Base-by-base conservation (phyloP, 2,113 vertebrate genomes). In the Trichechus manatus region DNA sequence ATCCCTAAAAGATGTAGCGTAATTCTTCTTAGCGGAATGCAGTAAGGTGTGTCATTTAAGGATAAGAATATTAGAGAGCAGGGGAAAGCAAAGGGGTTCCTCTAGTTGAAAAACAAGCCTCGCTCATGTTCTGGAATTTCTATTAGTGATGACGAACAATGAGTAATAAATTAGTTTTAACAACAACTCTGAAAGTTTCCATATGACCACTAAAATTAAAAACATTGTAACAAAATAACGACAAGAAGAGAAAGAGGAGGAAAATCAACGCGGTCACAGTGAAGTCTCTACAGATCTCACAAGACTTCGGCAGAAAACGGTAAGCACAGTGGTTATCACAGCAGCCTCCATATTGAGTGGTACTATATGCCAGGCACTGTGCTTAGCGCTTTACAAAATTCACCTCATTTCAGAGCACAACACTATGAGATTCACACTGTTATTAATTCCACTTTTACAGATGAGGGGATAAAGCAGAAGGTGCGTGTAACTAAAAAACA, bases 151-250 rank as follows among this genome's bases (percentile, higher is more conserved):
- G 75, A 93, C 29, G 44, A 72, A 72, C 6, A 66, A 25, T 4
- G 3, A 63, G 50, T 23, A 70, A n/a, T 10, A 33, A 89, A 47
- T 56, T 64, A 17, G 6, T 50, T 90, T 80, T 78, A 29, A 66
- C 81, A 88, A 84, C 5, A 91, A 84, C 44, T 50, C 56, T 42
- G 19, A 92, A 86, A 75, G 39, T 68, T 85, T 90, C 87, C 70
- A 80, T 47, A 3, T 17, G 1, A 87, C 22, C 39, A 19, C 39
- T 61, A 77, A 17, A 64, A 44, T 61, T 87, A 19, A 79, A 70
- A 78, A 68, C 29, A 42, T n/a, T 11, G 3, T 23, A 25, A 75
- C 63, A 36, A 87, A 33, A 39, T 17, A 6, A 39, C 9, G n/a
- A 36, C 39, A 39, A 36, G 13, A 39, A 36, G 15, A 70, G 19